phyloP scores from a whole-genome alignment of 2,113 vertebrate species.

The Trematomus loennbergii region DNA sequence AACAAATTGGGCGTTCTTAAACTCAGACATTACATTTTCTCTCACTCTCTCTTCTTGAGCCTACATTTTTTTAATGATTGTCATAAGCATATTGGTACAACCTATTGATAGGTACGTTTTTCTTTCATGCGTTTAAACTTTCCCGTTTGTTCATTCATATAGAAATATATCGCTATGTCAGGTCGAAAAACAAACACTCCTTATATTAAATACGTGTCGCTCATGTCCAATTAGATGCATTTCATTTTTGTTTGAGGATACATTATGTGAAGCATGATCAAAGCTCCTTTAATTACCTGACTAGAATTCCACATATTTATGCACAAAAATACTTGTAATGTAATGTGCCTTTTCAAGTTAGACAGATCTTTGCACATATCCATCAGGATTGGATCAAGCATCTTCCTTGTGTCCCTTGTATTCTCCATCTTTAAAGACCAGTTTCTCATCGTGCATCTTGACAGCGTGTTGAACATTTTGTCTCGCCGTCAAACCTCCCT shows the following conservation, averaged over 20 bases:
- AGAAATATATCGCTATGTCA: too few species aligned
- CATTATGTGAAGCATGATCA: not conserved
- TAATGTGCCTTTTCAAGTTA: not conserved
- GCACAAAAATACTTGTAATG: not conserved
- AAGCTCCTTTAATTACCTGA: not conserved
- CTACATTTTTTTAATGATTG: too few species aligned
- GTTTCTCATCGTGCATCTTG: not conserved
- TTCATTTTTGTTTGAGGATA: not conserved
- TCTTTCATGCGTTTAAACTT: too few species aligned
- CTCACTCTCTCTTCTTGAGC: too few species aligned
- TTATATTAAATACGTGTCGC: not conserved
- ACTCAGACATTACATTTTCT: too few species aligned
- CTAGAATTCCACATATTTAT: not conserved
- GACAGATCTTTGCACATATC: not conserved
- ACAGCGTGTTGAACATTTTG: slow-evolving; percentile 9
- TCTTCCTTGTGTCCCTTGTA: not conserved
- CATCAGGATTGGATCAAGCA: not conserved
- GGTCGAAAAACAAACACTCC: too few species aligned
- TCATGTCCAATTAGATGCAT: not conserved
- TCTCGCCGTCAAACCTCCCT: not conserved
- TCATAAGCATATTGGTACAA: too few species aligned
- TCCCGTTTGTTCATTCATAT: too few species aligned
- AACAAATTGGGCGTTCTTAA: too few species aligned
- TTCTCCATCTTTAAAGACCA: not conserved
- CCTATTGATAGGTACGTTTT: too few species aligned